Base-by-base conservation (phyloP, 2,113 vertebrate genomes). In the Semicossyphus pulcher region DNA sequence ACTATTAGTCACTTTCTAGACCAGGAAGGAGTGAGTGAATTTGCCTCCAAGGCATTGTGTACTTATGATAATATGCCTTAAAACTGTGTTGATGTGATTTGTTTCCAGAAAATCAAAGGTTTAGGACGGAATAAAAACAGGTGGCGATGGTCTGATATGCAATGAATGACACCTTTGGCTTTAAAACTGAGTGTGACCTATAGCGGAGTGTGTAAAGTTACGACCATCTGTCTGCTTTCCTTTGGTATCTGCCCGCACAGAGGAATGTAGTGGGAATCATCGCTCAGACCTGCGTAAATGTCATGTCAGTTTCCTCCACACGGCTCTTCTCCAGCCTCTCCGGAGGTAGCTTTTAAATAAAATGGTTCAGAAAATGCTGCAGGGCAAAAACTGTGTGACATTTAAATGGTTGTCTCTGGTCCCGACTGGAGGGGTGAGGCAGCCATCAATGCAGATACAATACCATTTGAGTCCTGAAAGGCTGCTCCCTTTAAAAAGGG, bases 261-360 rank as follows among this genome's bases (percentile, higher is more conserved):
- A 63, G 28, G 44, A 73, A 76, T 60, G 16, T n/a, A 45, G 31
- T 1, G 10, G 31, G 23, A 56, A 62, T 36, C 48, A 51, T 69
- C 41, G 45, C 37, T 32, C 26, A 61, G 39, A 37, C 59, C 39
- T 41, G 75, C 25, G 8, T 70, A 64, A 84, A 82, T 84, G 69
- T 61, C 57, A 49, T 0, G 10, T 34, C 29, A 26, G 73, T 64
- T 79, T 76, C 73, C 29, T 32, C 65, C 51, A 49, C 26, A 74
- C 42, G 23, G 41, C 26, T 41, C 31, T 53, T 15, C 9, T 16
- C 1, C 0, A 59, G 54, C 32, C 29, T 63, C 69, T 61, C 65
- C 65, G 20, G 11, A 31, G 41, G 21, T 36, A 5, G 7, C 18
- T 54, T 59, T 21, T 15, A 7, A 69, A 26, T 58, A 10, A 31